Conservation (phyloP, 2,113 vertebrate species). For the Puntigrus tetrazona region DNA sequence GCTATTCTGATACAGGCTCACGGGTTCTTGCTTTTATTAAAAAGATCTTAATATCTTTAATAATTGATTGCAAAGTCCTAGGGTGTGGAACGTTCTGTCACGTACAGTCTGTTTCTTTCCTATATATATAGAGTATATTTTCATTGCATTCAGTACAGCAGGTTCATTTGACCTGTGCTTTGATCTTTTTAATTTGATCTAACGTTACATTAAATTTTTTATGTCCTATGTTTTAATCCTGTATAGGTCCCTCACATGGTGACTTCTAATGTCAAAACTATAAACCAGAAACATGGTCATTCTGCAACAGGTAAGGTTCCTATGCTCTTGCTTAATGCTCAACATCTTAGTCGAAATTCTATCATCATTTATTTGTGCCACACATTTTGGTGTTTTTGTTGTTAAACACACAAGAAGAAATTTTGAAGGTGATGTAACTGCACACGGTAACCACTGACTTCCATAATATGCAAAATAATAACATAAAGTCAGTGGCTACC, state of each 20-base stretch:
- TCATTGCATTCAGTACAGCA: not conserved
- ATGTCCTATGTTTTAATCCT: slow-evolving; percentile 22
- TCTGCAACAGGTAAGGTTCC: slow-evolving; percentile 75
- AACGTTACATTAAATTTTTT: not conserved
- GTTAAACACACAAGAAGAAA: not conserved
- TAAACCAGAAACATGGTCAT: slow-evolving; percentile 74
- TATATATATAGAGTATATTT: not conserved
- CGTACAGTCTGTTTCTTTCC: not conserved
- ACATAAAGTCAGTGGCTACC: not conserved
- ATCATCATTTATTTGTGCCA: no score
- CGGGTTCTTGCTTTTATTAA: not conserved
- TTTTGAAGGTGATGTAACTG: not conserved
- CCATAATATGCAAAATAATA: not conserved
- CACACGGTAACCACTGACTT: not conserved
- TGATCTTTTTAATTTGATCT: not conserved
- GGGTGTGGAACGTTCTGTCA: not conserved
- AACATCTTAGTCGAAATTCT: not conserved
- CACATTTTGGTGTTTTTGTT: not conserved
- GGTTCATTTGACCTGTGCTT: not conserved
- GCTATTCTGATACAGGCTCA: not conserved
- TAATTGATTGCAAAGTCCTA: not conserved
- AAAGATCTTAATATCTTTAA: not conserved
- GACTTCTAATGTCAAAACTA: slow-evolving; percentile 70
- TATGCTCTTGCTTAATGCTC: slow-evolving; percentile 51
- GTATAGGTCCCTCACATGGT: slow-evolving; percentile 61